These are phyloP conservation scores for Uloborus plumipes DNA, from an alignment of 2,888 invertebrate species.

Conservation along the genomic window DNA sequence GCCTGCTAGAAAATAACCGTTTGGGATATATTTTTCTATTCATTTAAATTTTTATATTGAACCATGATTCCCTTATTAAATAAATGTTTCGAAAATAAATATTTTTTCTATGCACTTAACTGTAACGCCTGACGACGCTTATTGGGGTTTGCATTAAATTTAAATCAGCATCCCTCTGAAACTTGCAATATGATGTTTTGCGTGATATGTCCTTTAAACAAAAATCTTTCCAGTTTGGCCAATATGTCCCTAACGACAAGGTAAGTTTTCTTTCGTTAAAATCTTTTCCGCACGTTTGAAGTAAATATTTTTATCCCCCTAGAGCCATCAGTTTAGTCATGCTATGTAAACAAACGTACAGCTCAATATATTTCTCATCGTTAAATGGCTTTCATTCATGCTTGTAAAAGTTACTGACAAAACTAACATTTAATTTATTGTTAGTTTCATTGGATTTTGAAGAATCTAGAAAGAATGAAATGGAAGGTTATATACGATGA, in stretches of 20 bases:
- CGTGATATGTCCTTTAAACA: slow-evolving; percentile 38
- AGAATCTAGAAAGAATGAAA: not conserved
- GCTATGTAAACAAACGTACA: too few species aligned
- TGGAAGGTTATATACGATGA: not conserved
- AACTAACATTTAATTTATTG: not conserved
- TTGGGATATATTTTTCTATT: too few species aligned
- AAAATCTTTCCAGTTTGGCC: slow-evolving; percentile 55
- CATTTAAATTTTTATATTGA: too few species aligned
- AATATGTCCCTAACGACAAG: slow-evolving; percentile 45
- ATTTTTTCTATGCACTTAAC: too few species aligned
- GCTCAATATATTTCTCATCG: too few species aligned
- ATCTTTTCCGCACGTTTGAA: not conserved
- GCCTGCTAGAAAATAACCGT: too few species aligned
- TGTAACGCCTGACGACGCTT: too few species aligned
- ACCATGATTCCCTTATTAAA: too few species aligned
- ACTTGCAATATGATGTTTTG: slow-evolving; percentile 29
- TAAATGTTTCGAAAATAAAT: too few species aligned
- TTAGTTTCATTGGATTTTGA: not conserved
- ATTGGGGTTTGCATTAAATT: slow-evolving; percentile 4
- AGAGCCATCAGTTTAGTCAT: too few species aligned
- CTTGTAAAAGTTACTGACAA: not conserved
- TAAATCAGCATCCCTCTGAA: slow-evolving; percentile 24
- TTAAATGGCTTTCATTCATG: not conserved
- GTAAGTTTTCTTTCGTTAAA: slow-evolving; percentile 2
- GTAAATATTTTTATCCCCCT: too few species aligned